Evolutionary conservation across 2,888 invertebrate species (phyloP), one percentile per base, ranked within the genome.

Genomic region (Cyaniris semiargus): DNA sequence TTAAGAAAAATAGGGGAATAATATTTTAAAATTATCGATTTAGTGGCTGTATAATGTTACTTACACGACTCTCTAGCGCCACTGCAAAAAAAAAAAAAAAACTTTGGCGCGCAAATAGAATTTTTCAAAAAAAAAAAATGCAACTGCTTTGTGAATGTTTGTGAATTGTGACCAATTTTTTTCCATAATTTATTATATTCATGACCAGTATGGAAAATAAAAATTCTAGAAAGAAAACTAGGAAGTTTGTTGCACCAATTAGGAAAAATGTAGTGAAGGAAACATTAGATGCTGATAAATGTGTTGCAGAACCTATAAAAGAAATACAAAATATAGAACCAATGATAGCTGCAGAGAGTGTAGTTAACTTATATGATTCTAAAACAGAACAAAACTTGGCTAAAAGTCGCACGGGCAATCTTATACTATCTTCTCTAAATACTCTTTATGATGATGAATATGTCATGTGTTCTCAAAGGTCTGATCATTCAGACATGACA

Each of bases 351-450:
- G 6, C 23, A 38, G 44, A 72, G 44, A 72, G 7, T 72, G 13
- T 13, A 23, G 15, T 8, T 21, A 44, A 72, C 18, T 44, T 72
- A 21, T 4, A 18, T n/a, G 38, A 71, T 18, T 31, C 27, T 7
- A 27, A 74, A 74, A 21, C 6, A 27, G 48, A 80, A 80, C 77
- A 77, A 27, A 21, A 79, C 78, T 71, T 66, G 77, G 76, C 77
- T 89, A 31, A 85, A 87, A 1, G 86, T 87, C 23, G 7, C 27
- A 72, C 72, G 31, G 77, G 77, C 27, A 72, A 77, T 7, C 44
- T 90, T 1, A 85, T 93, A 80, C 85, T 87, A 7, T 86, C 84
- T 70, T 88, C 91, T 0, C 78, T 89, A 13, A 90, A 89, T 77
- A 76, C 92, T 58, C 80, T 93, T 0, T 88, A 90, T 70, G 87